These are phyloP conservation scores for Masticophis lateralis DNA, from an alignment of 2,797 vertebrate species.

Conservation along the genomic window DNA sequence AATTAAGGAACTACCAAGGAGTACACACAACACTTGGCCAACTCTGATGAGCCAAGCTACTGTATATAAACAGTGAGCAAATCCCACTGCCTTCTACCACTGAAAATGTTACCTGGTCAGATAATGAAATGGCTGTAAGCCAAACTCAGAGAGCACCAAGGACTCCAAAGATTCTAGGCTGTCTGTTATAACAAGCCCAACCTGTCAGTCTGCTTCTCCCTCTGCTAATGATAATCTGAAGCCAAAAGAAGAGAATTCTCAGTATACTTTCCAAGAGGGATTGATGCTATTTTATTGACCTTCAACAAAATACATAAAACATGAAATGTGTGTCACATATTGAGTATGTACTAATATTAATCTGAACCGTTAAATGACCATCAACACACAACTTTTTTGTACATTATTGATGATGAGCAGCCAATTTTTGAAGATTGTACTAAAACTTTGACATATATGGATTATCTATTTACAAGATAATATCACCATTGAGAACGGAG, in stretches of 20 bases:
- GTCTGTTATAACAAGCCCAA: background rate
- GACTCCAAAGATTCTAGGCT: background rate
- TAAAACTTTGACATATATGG: background rate
- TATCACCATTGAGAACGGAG: background rate
- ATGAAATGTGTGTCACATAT: background rate
- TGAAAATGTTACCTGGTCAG: background rate
- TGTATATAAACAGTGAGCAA: background rate
- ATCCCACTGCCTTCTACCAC: background rate
- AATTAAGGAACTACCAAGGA: background rate
- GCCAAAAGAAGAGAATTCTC: background rate
- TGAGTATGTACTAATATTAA: background rate
- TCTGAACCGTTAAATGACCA: background rate
- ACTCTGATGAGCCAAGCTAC: background rate
- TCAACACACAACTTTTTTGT: background rate
- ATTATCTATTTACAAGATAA: background rate
- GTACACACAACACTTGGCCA: background rate
- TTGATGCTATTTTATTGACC: background rate
- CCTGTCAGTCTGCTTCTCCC: constrained; percentile 1
- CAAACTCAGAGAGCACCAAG: background rate
- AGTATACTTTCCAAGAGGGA: background rate
- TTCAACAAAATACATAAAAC: constrained; percentile 17
- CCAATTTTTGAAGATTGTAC: background rate
- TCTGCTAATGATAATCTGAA: constrained; percentile 15
- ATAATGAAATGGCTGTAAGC: background rate
- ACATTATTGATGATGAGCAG: background rate